A percentile compares a stretch with the other conserved stretches of the same genome.
phyloP scores from a whole-genome alignment of 2,797 vertebrate species.

The Manis javanica region DNA sequence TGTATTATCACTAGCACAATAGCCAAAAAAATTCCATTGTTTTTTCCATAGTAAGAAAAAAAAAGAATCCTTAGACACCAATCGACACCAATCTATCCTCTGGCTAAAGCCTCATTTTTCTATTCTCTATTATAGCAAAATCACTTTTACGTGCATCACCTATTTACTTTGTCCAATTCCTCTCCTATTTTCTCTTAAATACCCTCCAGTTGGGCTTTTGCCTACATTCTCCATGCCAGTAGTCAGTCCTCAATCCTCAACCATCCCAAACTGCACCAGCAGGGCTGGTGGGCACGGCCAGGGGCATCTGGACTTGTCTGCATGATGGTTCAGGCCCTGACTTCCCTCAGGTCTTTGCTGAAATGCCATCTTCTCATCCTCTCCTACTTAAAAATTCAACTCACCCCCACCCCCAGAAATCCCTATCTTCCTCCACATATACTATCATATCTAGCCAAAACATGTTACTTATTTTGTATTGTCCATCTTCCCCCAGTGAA shows the following conservation, averaged over 20 bases:
- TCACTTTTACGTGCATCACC: neutral
- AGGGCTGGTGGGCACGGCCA: neutral
- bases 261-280: neutral
- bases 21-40: neutral
- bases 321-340: neutral
- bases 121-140: neutral
- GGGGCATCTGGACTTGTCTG: neutral
- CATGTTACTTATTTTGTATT: neutral
- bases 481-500: neutral
- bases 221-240: neutral
- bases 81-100: neutral
- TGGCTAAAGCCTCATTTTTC: neutral
- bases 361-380: slow-evolving; percentile 4
- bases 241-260: neutral
- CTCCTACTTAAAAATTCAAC: slow-evolving; percentile 19
- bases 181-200: neutral
- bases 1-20: neutral
- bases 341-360: neutral
- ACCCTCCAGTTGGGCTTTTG: neutral
- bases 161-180: neutral
- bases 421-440: neutral
- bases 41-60: neutral
- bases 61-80: neutral
- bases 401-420: neutral
- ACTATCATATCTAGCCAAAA: neutral